These are phyloP conservation scores for Asobara japonica DNA, from an alignment of 1,140 invertebrate species.

Conservation along the genomic window DNA sequence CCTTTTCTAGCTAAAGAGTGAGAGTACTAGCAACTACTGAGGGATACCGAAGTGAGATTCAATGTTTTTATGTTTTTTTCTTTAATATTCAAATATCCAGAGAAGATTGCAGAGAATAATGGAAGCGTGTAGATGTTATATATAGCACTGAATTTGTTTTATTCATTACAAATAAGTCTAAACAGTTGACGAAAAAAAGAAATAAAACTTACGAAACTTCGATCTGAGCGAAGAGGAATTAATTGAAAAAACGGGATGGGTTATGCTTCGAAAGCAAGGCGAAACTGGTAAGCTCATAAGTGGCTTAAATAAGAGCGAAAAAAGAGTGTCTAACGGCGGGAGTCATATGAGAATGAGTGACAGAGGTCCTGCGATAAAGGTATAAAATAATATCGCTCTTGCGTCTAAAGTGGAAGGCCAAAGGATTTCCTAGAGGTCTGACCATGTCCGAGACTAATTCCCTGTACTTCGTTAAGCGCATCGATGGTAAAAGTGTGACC, in stretches of 20 bases:
- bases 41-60: too few species aligned
- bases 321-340: not conserved
- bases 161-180: too few species aligned
- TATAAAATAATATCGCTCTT: not conserved
- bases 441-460: not conserved
- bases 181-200: too few species aligned
- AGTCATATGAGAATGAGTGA: not conserved
- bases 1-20: too few species aligned
- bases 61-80: too few species aligned
- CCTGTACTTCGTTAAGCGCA: constrained; percentile 9
- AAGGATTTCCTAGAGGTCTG: not conserved
- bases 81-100: too few species aligned
- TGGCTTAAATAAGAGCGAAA: not conserved
- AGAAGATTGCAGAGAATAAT: too few species aligned
- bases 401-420: not conserved
- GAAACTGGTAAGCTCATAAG: not conserved
- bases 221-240: not conserved
- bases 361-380: not conserved
- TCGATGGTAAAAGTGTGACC: not conserved
- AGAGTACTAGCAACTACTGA: too few species aligned
- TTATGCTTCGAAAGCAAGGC: not conserved
- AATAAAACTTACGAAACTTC: too few species aligned
- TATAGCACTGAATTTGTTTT: too few species aligned
- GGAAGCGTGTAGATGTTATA: too few species aligned
- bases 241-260: not conserved